Evolutionary conservation across 2,113 vertebrate genomes (phyloP).

Genomic region (Chinchilla lanigera): DNA sequence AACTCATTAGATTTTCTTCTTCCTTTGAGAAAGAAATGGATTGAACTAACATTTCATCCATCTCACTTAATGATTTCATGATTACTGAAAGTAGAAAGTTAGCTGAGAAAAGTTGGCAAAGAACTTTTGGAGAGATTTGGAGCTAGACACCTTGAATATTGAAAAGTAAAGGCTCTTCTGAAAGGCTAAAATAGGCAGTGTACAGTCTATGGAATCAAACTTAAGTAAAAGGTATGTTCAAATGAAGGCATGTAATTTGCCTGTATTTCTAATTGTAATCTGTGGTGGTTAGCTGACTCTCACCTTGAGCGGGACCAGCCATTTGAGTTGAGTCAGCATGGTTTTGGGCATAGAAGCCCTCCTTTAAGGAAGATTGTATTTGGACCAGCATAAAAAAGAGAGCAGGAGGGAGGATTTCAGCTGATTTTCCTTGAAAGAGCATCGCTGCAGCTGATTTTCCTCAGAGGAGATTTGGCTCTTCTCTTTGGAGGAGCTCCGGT

Average conservation of each 20-base stretch:
- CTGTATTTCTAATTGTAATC: background rate
- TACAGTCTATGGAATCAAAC: background rate
- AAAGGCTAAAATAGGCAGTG: background rate
- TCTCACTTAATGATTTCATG: conserved; percentile 49
- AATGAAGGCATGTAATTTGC: background rate
- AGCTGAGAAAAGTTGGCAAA: background rate
- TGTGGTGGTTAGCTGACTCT: background rate
- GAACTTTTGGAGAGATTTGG: background rate
- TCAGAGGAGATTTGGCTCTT: background rate
- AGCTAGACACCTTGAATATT: background rate
- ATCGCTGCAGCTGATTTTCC: background rate
- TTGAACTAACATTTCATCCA: conserved; percentile 43
- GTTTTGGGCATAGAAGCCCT: background rate
- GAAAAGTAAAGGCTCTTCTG: background rate
- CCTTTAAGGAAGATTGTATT: background rate
- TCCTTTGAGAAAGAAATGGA: conserved; percentile 48
- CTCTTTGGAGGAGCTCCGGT: background rate
- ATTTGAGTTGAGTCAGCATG: background rate
- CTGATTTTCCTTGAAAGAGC: background rate
- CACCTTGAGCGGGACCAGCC: background rate
- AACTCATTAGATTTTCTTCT: conserved; percentile 61
- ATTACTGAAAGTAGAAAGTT: background rate
- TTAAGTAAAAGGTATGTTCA: background rate
- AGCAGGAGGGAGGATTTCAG: background rate
- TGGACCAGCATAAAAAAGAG: background rate